A percentile compares a stretch with the other conserved stretches of the same genome.
Evolutionary conservation across 2,113 vertebrate genomes (phyloP).

Genomic region (Butastur rufipennis): DNA sequence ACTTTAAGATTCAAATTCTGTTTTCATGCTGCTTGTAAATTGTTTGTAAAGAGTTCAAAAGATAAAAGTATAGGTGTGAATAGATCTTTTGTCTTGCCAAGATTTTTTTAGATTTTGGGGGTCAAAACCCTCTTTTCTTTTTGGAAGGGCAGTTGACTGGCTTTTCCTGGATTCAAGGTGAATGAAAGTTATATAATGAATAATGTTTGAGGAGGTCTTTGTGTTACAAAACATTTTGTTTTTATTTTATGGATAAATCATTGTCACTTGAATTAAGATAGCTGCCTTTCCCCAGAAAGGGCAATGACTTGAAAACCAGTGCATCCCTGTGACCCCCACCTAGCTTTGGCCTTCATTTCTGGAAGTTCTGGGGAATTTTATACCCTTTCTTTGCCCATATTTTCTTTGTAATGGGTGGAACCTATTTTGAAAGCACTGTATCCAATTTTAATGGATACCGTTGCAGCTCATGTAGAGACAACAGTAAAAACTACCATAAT

Average conservation of each 20-base stretch:
- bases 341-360: neutral
- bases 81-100: neutral
- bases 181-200: neutral
- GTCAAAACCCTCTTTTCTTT: neutral
- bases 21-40: neutral
- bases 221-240: neutral
- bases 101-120: neutral
- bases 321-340: neutral
- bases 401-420: neutral
- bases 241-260: neutral
- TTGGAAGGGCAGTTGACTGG: neutral
- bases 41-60: neutral
- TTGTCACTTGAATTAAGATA: neutral
- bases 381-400: neutral
- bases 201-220: neutral
- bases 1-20: neutral
- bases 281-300: neutral
- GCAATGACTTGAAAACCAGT: neutral
- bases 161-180: neutral
- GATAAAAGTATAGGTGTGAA: neutral
- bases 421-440: neutral
- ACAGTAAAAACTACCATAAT: neutral
- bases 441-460: neutral
- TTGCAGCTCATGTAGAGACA: neutral
- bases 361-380: neutral